Evolutionary conservation across 30 jellyfish, hydroid and myxozoan genomes (phyloP), one percentile per base, ranked within the genome.

Genomic region (Aurelia sp.): DNA sequence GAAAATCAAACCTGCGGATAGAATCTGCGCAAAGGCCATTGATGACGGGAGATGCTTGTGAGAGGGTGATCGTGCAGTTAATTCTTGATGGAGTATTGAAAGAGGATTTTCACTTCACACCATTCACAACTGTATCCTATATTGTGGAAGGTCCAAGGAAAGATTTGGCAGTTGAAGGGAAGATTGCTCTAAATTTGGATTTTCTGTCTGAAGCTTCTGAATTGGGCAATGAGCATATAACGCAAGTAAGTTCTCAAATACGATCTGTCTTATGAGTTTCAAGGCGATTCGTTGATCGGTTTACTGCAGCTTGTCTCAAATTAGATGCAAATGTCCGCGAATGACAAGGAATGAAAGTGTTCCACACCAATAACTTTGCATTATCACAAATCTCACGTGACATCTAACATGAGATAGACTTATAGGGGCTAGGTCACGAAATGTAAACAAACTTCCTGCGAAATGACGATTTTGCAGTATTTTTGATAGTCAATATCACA

Each of bases 71-170:
- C 13, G 83, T 86, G 6, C 76, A 82, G 75, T 71, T 93, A 27
- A 73, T 93, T 5, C 37, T 89, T 5, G 89, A 93, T 23, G 84
- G 77, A 10, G 91, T 90, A 10, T 47, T 93, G 41, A 63, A 75
- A 35, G 98, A 93, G 75, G 98, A 93, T 44, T 87, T 84, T 78
- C 97, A 93, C 71, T 89, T 86, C 47, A 93, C 98, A 17, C 97
- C 98, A 19, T 93, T 85, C 72, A 33, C 80, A 22, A 93, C 95
- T 31, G 74, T 89, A 16, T 70, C 88, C 69, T 93, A 93, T 69
- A 33, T 93, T 48, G 68, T 85, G 27, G 95, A 84, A 41, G 98
- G 98, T 13, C 95, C 91, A 22, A 62, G 85, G 18, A 40, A 82
- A 16, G 81, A 40, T 13, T 51, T 63, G 52, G 89, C 89, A 5